Base-by-base conservation (phyloP, 2,797 vertebrate genomes). In the Gouania willdenowi region DNA sequence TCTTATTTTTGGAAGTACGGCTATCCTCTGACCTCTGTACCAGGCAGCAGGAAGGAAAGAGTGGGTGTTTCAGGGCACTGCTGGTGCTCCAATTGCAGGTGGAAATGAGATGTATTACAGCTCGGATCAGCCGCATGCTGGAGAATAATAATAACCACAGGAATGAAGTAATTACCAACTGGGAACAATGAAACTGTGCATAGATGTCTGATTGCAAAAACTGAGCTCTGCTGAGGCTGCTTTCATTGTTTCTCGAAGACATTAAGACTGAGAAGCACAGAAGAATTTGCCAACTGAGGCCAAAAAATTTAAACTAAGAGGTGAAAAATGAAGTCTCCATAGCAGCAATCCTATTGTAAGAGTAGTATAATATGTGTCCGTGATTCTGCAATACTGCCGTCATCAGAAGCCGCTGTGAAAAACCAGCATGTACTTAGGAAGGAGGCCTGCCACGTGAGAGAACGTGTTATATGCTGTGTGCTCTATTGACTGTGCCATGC, bases 81-180 rank as follows among this genome's bases (percentile, higher is more conserved):
- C 31, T 14, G 25, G 38, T 4, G 17, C 42, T 53, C n/a, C n/a
- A 30, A 18, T 21, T 63, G 29, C 60, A 73, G 71, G 54, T 80
- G 73, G 59, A 75, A 75, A 75, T 61, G 47, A 81, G 65, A 77
- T 79, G 66, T 55, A 68, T 77, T 71, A 60, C 70, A 71, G 80
- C 76, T 65, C 71, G 60, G 53, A 77, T 71, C 70, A 56, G 51
- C 51, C 17, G 31, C 49, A 54, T 47, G 56, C 72, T 20, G 60
- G 32, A 53, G 66, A 68, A 67, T 53, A 69, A 79, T 67, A 63
- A 76, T 62, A 64, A 76, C 67, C 57, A 45, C 58, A 45, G 69
- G 50, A 79, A 67, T 58, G 51, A 65, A 66, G 62, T 76, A 66
- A 82, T 85, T 81, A 79, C 71, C 46, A 56, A 20, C 11, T 3